phyloP scores from a whole-genome alignment of 1,140 invertebrate genomes.

The Musca domestica region DNA sequence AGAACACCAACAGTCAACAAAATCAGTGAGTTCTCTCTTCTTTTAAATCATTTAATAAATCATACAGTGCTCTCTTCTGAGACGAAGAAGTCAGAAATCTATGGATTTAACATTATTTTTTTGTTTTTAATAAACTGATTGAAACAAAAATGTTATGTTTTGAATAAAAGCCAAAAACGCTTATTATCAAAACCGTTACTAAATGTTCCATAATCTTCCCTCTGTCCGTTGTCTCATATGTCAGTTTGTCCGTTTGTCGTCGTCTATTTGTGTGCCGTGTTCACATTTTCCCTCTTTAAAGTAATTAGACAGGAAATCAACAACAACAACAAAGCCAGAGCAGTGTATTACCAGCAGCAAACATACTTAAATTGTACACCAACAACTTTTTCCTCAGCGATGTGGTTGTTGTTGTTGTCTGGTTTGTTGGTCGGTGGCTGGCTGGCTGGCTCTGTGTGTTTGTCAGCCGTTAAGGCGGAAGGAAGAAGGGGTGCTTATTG shows the following conservation, averaged over 20 bases:
- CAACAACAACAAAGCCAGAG: constrained; percentile 4
- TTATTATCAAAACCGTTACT: constrained; percentile 10
- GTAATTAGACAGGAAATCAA: constrained; percentile 23
- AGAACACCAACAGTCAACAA: no score
- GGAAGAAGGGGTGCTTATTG: constrained; percentile 23
- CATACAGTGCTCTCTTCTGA: constrained; percentile 1
- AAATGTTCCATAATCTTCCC: neutral
- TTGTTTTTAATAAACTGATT: no score
- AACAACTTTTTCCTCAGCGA: constrained; percentile 6
- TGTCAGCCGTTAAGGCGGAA: constrained; percentile 7
- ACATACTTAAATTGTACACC: constrained; percentile 18
- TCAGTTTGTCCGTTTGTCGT: no score
- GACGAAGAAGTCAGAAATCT: neutral
- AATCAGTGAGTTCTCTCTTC: neutral
- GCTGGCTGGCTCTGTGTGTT: neutral
- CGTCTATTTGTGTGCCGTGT: neutral
- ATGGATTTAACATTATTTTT: no score
- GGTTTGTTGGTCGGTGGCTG: neutral
- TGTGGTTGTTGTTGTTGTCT: neutral
- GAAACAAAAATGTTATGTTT: no score
- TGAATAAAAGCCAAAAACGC: neutral
- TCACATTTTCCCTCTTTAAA: constrained; percentile 1
- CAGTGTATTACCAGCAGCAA: neutral
- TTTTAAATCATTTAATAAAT: neutral
- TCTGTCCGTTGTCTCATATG: no score